A percentile compares a stretch with the other conserved stretches of the same genome.
phyloP scores from a whole-genome alignment of 2,888 invertebrate species.

The Acleris literana region DNA sequence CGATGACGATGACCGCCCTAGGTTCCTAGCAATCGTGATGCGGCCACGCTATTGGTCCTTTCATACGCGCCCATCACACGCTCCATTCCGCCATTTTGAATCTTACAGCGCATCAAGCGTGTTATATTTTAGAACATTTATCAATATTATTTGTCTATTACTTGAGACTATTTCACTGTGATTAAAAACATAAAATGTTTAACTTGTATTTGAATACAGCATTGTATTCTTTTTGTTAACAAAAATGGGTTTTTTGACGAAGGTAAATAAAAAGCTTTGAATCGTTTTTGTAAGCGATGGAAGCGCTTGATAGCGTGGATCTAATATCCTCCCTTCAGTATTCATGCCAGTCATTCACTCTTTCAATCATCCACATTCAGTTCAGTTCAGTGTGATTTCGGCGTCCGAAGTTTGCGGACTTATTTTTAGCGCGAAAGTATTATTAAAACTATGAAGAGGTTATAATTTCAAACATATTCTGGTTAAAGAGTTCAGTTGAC shows the following conservation, averaged over 20 bases:
- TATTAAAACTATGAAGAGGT: constrained; percentile 3
- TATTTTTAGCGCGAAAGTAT: neutral
- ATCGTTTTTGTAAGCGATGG: constrained; percentile 51
- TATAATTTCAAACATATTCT: neutral
- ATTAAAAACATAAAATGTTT: too few species aligned
- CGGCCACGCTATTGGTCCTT: constrained; percentile 49
- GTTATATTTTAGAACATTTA: neutral
- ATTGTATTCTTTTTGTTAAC: too few species aligned
- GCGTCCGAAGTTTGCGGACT: constrained; percentile 34
- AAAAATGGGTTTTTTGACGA: neutral
- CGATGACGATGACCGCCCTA: too few species aligned
- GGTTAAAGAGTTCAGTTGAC: neutral
- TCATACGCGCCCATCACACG: constrained; percentile 42
- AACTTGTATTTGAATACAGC: too few species aligned
- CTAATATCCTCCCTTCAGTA: constrained; percentile 67
- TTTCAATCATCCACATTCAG: constrained; percentile 55
- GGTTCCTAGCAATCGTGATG: constrained; percentile 43
- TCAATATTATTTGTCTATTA: too few species aligned
- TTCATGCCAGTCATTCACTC: constrained; percentile 75
- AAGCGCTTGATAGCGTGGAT: constrained; percentile 44
- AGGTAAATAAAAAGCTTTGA: neutral
- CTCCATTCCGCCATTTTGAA: constrained; percentile 30
- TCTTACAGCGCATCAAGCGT: constrained; percentile 41
- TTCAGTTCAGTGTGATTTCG: constrained; percentile 52
- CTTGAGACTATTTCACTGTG: too few species aligned